Base-by-base conservation (phyloP, 2,888 invertebrate species). In the Uropetala carovei region DNA sequence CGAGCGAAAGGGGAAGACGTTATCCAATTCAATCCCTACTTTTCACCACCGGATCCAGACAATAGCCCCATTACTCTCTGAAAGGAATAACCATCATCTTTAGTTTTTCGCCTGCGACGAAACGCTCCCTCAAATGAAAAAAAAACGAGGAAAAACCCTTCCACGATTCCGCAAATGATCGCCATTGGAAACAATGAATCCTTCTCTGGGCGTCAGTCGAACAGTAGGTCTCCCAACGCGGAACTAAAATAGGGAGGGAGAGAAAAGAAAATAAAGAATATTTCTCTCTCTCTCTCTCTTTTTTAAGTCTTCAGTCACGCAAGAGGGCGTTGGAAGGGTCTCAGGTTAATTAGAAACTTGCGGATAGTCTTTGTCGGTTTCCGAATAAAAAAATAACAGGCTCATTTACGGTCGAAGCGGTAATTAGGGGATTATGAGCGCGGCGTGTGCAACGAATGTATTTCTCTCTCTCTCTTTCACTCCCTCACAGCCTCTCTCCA, bases 281-380 rank as follows among this genome's bases (percentile, higher is more conserved):
- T 75, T 27, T 27, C 22, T 27, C 27, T 75, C 27, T 27, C 27
- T 75, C 27, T 27, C 22, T n/a, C 75, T 75, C 75, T 11, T 22
- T 75, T 75, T 75, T 75, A 75, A 75, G 75, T 27, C 85, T 10
- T 60, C 86, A 60, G 86, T 86, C 86, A 86, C 86, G 86, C 58
- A 60, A 86, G 58, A 86, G 86, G 86, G 60, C 86, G 86, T 60
- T 11, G 60, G 59, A 27, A 30, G 30, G 59, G 86, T 30, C 60
- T 30, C 18, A 59, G 86, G 86, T 86, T 86, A 86, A 86, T 86
- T 86, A 86, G 86, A 86, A 75, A 75, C 75, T 75, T 75, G 75
- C 22, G 75, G 22, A 27, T 75, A 27, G 22, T 75, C 75, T 75
- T 75, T 75, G 75, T 75, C 75, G 75, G 75, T 75, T 75, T 75